Base-by-base conservation (phyloP, 1,140 invertebrate genomes). In the Solenopsis fugax region DNA sequence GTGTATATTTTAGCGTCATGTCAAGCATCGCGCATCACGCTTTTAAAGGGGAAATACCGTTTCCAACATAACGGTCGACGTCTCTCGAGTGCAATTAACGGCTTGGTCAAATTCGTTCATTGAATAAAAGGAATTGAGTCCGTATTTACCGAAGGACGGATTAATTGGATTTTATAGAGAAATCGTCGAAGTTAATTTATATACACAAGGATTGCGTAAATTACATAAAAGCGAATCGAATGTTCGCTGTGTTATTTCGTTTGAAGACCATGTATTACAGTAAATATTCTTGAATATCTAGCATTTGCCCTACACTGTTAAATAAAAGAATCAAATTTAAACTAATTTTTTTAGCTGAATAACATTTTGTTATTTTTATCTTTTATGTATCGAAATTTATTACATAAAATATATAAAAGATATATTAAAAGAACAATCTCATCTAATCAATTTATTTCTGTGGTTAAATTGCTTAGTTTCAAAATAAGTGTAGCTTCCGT, bases 31-130 rank as follows among this genome's bases (percentile, higher is more conserved):
- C 52, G 18, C 54, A 86, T 86, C 67, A 60, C 45, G 69, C 41
- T 69, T 76, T 91, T 90, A 91, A 91, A 89, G 89, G 87, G 82
- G 86, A 91, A 21, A 65, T 65, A 18, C 50, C 45, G 29, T 58
- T 87, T 77, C 45, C 21, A 45, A 48, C 41, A 48, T 48, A 77
- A 24, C 2, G 24, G n/a, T 24, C 50, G 12, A 45, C n/a, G 45
- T 13, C 16, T 69, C 41, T 62, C 67, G 34, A 34, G 41, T 16
- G 72, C 45, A 52, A 77, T 86, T 73, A 75, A 58, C 54, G 29
- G 24, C 16, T 69, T 48, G 41, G 21, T 1, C 41, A n/a, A 58
- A 82, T 58, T 81, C 29, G 24, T 12, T n/a, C 4, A 21, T 58
- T 84, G 10, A 48, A 34, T 58, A 37, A 73, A 73, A 75, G 73